Conservation (phyloP, 37 sponge, comb jelly and placozoan genomes). For the Amphimedon queenslandica region DNA sequence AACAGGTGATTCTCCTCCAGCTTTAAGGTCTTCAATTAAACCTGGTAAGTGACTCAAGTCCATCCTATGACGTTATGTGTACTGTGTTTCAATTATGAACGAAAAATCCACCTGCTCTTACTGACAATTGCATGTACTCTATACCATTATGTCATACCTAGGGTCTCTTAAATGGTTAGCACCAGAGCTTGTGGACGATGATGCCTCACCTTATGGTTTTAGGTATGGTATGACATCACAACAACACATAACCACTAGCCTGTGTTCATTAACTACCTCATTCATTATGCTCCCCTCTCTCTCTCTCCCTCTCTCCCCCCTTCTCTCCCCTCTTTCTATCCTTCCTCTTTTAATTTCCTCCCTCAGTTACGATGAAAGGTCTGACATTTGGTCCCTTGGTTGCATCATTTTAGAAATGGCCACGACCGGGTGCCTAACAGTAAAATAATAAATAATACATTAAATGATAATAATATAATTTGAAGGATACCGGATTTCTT, state of each 20-base stretch:
- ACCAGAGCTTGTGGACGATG: background rate
- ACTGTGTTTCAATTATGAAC: no score
- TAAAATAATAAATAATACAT: background rate
- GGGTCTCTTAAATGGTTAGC: background rate
- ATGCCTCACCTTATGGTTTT: background rate
- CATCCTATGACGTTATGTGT: no score
- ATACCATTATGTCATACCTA: no score
- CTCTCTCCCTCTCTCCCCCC: background rate
- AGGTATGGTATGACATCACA: no score
- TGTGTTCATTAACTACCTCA: background rate
- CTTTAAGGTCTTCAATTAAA: no score
- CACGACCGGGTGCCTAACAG: conserved; percentile 59
- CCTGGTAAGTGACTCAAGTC: no score
- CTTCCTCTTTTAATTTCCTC: background rate
- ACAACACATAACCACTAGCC: background rate
- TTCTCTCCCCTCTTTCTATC: background rate
- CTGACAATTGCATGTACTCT: no score
- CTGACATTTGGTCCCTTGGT: conserved; percentile 90
- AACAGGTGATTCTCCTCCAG: no score
- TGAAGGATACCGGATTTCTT: no score
- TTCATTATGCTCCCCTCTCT: background rate
- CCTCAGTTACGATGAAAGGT: conserved; percentile 74
- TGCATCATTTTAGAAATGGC: conserved; percentile 87
- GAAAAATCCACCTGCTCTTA: no score
- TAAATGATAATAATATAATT: background rate